A percentile compares a stretch with the other conserved stretches of the same genome.
Conservation (phyloP, 2,113 vertebrate species). For the Macaca mulatta region DNA sequence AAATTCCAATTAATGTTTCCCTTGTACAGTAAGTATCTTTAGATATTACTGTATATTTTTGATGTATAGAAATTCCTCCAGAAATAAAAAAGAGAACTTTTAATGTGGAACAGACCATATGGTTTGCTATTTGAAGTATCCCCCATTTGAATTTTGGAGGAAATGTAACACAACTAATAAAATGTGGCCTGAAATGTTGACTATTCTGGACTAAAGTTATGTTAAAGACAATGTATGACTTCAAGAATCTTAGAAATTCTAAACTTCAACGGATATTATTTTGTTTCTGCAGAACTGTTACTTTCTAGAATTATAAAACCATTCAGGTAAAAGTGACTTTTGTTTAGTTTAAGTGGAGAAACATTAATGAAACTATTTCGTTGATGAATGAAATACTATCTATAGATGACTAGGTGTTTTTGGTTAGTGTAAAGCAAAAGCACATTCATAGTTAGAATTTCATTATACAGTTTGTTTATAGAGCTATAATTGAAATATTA, state of each 20-base stretch:
- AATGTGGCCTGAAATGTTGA: conserved; percentile 14
- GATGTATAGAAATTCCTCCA: conserved; percentile 23
- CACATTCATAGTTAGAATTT: background rate
- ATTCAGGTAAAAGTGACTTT: background rate
- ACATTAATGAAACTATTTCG: background rate
- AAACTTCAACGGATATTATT: background rate
- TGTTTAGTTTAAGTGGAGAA: background rate
- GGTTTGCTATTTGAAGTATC: conserved; percentile 53
- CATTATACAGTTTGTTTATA: background rate
- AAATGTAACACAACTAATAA: conserved; percentile 73
- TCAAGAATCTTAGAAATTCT: conserved; percentile 38
- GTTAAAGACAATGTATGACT: conserved; percentile 54
- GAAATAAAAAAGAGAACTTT: background rate
- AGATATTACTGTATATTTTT: background rate
- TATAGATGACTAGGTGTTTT: background rate
- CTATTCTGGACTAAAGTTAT: conserved; percentile 60
- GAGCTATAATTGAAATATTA: background rate
- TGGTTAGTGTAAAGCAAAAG: background rate
- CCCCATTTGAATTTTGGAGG: conserved; percentile 55
- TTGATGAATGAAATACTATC: background rate
- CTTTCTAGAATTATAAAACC: conserved; percentile 40
- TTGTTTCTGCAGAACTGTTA: background rate
- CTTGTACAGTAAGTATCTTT: background rate
- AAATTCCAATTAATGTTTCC: background rate
- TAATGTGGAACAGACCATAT: conserved; percentile 36